Base-by-base conservation (phyloP, 2,888 invertebrate species). In the Agrilus mali region DNA sequence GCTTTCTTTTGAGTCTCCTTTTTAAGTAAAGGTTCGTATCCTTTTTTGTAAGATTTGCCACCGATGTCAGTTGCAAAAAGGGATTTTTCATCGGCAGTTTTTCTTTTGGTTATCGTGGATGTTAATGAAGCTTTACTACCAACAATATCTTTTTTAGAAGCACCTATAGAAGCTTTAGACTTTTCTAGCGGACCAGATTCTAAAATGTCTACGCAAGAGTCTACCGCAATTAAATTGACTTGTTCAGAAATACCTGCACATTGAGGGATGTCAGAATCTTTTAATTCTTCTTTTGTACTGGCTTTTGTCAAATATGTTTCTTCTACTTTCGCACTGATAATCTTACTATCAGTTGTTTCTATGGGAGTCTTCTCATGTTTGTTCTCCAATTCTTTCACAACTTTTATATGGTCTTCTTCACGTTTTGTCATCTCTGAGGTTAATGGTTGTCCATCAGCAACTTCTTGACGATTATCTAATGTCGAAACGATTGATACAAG, bases 401-500 rank as follows among this genome's bases (percentile, higher is more conserved):
- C 10, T 27, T 27, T 10, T 2, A 27, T 3, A 27, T 10, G 1
- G 8, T 27, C 27, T 2, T 10, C 10, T 27, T 27, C 10, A 10
- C 10, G 27, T 10, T 10, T 27, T 27, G 5, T 10, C 27, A 10
- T 27, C 10, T 27, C 27, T 10, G 27, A 27, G 8, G 27, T 27
- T 10, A 27, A 10, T 10, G 10, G 5, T 27, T 27, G 27, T 4
- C 7, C 7, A 35, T 46, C 41, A 4, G 15, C 37, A 47, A 54
- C 49, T 52, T 59, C 55, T 15, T 50, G 46, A 20, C 20, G 6
- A 6, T 20, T 20, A 1, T 27, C 27, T 10, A 27, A 10, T 2
- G 59, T 53, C 13, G 60, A 58, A 37, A 64, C 43, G 43, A 67
- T 55, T 33, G 60, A 58, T 33, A 65, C 53, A 16, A 63, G 46